Evolutionary conservation across 1,140 invertebrate species (phyloP), one percentile per base, ranked within the genome.

Genomic region (Notospermus geniculatus): DNA sequence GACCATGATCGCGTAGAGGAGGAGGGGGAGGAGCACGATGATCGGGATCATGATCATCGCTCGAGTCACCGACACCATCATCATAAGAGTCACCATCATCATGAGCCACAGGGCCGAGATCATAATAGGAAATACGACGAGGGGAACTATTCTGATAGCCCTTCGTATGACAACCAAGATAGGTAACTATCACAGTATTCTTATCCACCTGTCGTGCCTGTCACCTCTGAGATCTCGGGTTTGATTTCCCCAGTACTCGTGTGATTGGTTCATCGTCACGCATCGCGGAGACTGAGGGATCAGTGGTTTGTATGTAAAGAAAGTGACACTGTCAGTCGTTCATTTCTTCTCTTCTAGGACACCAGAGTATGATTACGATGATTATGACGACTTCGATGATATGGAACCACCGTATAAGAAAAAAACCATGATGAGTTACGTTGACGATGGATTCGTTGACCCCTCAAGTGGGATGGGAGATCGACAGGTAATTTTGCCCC

Each of bases 121-220:
- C 36, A 54, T 15, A 23, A 59, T 15, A 45, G 45, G 29, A 39
- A 45, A 23, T 36, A 23, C 27, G 32, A 50, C 32, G 28, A 30
- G 15, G 41, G 29, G 22, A 39, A 70, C n/a, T 54, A 46, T 2
- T 68, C 1, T 62, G 66, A 50, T 54, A 57, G 15, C 57, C 54
- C 27, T 25, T 57, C 56, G 17, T 66, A 71, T 62, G 71, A 77
- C 13, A 74, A 71, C 52, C 66, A 72, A 25, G 68, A 73, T 41
- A 68, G 67, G 67, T 84, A 56, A 81, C 70, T 69, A 70, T 72
- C 54, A n/a, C n/a, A n/a, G n/a, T n/a, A n/a, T n/a, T n/a, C n/a
- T n/a, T n/a, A n/a, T n/a, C n/a, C n/a, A n/a, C n/a, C n/a, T n/a
- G n/a, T 11, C 25, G 43, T 57, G 22, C 27, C 2, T 57, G 7